Percentiles rank a stretch among this genome's conserved stretches.
These are phyloP conservation scores for Octodon degus DNA, from an alignment of 2,113 vertebrate genomes.

Conservation along the genomic window DNA sequence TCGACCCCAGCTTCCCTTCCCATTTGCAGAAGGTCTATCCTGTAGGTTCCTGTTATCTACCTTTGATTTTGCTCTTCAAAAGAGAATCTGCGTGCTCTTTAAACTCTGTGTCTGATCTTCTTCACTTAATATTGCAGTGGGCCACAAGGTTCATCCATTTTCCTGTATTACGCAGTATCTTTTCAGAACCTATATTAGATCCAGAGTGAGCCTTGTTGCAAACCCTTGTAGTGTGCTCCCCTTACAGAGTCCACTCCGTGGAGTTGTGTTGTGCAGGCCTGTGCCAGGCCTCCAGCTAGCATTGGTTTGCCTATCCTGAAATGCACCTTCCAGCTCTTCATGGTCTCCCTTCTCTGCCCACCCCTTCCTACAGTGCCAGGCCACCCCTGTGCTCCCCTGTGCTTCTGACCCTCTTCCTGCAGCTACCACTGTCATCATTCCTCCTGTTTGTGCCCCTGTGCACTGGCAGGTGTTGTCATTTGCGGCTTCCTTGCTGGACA, in stretches of 20 bases:
- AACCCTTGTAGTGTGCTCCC: neutral
- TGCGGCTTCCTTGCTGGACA: neutral
- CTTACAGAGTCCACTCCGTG: neutral
- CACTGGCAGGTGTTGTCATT: accelerated
- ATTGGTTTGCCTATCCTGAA: neutral
- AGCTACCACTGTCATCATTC: neutral
- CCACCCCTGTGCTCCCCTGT: accelerated
- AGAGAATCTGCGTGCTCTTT: neutral
- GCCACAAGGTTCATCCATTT: neutral
- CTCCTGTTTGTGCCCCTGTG: neutral
- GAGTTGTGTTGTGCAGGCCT: too few species aligned
- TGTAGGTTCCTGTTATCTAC: neutral
- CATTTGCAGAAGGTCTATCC: neutral
- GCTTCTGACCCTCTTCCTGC: neutral
- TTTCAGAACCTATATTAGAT: neutral
- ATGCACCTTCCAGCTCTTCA: neutral
- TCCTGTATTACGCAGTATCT: neutral
- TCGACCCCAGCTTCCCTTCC: neutral
- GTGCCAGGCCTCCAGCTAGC: neutral
- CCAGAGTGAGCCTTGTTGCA: neutral
- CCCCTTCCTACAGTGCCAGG: too few species aligned
- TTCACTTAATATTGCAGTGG: neutral
- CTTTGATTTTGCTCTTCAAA: neutral
- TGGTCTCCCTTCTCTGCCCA: neutral
- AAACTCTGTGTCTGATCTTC: neutral